Evolutionary conservation across 2,113 vertebrate species (phyloP).

Genomic region (Carlito syrichta): DNA sequence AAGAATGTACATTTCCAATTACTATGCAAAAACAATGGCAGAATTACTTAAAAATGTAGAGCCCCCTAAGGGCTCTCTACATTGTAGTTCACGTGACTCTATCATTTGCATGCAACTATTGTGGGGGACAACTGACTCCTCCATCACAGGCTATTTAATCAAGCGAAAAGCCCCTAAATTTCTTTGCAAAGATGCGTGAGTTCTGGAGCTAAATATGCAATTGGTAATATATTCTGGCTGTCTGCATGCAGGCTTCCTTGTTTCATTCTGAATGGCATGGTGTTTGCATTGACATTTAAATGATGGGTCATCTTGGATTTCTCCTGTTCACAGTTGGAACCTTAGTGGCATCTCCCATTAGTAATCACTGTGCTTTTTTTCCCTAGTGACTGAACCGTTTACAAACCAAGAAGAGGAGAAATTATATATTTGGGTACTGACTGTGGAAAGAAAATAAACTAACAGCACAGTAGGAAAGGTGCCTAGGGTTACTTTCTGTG

Average conservation of each 20-base stretch:
- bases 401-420: conserved; percentile 66
- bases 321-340: conserved; percentile 68
- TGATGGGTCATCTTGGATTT: conserved; percentile 74
- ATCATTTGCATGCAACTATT: conserved; percentile 64
- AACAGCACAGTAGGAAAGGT: conserved; percentile 63
- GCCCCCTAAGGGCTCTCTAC: conserved; percentile 67
- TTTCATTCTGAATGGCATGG: conserved; percentile 57
- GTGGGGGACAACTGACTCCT: conserved; percentile 47
- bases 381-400: conserved; percentile 50
- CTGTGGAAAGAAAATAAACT: conserved; percentile 62
- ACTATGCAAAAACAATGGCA: conserved; percentile 75
- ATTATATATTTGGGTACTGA: conserved; percentile 66
- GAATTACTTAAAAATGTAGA: conserved; percentile 70
- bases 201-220: conserved; percentile 60
- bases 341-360: conserved; percentile 49
- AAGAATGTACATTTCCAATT: conserved; percentile 71
- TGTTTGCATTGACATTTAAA: conserved; percentile 64
- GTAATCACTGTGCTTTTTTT: conserved; percentile 61
- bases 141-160: conserved; percentile 71
- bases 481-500: conserved; percentile 52
- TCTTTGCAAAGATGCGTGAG: conserved; percentile 47
- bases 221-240: conserved; percentile 63
- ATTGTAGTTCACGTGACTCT: conserved; percentile 49
- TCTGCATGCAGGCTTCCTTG: conserved; percentile 12
- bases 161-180: conserved; percentile 65